Percentiles rank a stretch among this genome's conserved stretches.
phyloP scores from a whole-genome alignment of 2,797 vertebrate genomes.

The Paguma larvata region DNA sequence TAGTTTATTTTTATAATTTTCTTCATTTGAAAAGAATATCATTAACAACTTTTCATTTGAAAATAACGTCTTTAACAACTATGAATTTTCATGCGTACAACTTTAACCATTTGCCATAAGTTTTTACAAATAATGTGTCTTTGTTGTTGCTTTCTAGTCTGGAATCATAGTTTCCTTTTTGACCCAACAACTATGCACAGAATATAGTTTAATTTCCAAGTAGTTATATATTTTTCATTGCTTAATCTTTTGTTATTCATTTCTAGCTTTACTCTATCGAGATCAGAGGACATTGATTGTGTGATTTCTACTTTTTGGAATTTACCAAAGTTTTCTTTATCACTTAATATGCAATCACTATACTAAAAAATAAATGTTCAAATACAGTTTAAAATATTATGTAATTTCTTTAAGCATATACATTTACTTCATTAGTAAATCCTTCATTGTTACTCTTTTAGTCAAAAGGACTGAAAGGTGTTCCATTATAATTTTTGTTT shows the following conservation, averaged over 20 bases:
- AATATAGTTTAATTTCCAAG: not conserved
- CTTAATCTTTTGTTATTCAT: not conserved
- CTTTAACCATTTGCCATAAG: not conserved
- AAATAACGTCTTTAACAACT: not conserved
- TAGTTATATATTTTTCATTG: not conserved
- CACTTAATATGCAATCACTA: not conserved
- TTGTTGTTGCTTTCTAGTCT: not conserved
- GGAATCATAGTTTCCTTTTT: not conserved
- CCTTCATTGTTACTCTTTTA: not conserved
- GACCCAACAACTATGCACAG: not conserved
- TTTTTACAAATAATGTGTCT: not conserved
- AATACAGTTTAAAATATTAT: not conserved
- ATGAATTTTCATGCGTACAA: not conserved
- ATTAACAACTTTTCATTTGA: too few species aligned
- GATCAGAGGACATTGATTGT: not conserved
- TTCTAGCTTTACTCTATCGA: not conserved
- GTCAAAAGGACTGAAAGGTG: not conserved
- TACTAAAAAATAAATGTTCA: constrained; percentile 40
- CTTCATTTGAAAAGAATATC: too few species aligned
- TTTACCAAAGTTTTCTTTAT: not conserved
- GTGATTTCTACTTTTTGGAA: constrained; percentile 11
- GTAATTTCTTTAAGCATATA: not conserved
- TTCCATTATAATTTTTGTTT: constrained; percentile 5
- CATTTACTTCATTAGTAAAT: not conserved
- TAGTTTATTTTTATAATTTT: constrained; percentile 1